Conservation (phyloP, 2,113 vertebrate genomes). For the Apus apus region DNA sequence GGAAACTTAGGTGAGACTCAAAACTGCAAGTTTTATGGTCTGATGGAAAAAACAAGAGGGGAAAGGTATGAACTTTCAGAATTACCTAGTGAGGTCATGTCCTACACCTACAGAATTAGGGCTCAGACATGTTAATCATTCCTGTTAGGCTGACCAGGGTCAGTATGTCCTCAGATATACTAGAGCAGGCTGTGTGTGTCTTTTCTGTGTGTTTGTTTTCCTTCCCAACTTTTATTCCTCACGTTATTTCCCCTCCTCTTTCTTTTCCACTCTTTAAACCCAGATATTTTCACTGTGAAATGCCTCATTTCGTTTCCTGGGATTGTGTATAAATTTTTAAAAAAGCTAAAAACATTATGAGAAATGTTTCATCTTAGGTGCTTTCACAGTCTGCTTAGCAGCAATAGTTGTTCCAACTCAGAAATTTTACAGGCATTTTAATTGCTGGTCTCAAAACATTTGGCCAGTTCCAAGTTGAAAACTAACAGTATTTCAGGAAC, state of each 20-base stretch:
- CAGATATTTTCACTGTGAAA: not conserved
- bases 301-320: not conserved
- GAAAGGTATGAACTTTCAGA: not conserved
- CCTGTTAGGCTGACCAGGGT: not conserved
- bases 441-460: not conserved
- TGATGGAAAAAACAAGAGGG: not conserved
- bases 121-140: not conserved
- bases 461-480: not conserved
- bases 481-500: not conserved
- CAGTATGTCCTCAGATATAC: not conserved
- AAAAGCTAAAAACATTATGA: not conserved
- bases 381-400: not conserved
- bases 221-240: not conserved
- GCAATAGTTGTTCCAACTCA: not conserved
- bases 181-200: not conserved
- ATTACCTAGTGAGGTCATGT: not conserved
- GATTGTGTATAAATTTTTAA: not conserved
- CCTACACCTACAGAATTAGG: not conserved
- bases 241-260: not conserved
- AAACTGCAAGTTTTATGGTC: not conserved
- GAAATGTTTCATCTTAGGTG: not conserved
- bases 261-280: not conserved
- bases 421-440: not conserved
- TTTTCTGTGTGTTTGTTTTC: not conserved
- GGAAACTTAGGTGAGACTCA: not conserved